Evolutionary conservation across 2,888 invertebrate species (phyloP).

Genomic region (Hymenopus coronatus): DNA sequence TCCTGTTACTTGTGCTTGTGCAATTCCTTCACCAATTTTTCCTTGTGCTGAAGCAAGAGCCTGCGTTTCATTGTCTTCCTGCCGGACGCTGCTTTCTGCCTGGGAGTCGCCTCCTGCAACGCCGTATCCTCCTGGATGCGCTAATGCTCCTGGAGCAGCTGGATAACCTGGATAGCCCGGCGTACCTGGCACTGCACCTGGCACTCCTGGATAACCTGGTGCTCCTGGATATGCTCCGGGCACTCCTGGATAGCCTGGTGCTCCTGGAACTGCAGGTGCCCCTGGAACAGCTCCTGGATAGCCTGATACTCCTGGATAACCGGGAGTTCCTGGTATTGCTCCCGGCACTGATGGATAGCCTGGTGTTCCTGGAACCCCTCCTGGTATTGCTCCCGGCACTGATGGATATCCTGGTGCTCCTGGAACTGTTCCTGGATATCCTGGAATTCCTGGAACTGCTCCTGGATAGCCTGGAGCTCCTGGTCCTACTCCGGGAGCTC

Average conservation of each 20-base stretch:
- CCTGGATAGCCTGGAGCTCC: neutral
- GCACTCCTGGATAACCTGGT: conserved; percentile 9
- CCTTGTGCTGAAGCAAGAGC: conserved; percentile 78
- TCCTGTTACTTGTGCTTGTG: conserved; percentile 80
- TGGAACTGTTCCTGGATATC: neutral
- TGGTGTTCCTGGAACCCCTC: conserved; percentile 5
- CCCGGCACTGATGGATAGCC: neutral
- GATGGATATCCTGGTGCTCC: neutral
- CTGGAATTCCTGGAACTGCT: neutral
- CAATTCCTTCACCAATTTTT: conserved; percentile 67
- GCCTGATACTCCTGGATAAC: neutral
- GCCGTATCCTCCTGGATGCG: neutral
- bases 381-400: neutral
- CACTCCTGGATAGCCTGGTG: neutral
- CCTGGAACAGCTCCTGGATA: neutral
- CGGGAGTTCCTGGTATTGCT: conserved; percentile 6
- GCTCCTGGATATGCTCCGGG: conserved; percentile 22
- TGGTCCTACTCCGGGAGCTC: neutral
- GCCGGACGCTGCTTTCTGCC: conserved; percentile 64
- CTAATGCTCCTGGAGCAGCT: neutral
- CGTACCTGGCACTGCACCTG: neutral
- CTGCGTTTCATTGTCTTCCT: conserved; percentile 60
- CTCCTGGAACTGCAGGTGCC: neutral
- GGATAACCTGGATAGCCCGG: conserved; percentile 1
- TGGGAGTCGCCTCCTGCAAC: conserved; percentile 60